These are phyloP conservation scores for Apteryx owenii DNA, from an alignment of 2,113 vertebrate genomes.

Conservation along the genomic window DNA sequence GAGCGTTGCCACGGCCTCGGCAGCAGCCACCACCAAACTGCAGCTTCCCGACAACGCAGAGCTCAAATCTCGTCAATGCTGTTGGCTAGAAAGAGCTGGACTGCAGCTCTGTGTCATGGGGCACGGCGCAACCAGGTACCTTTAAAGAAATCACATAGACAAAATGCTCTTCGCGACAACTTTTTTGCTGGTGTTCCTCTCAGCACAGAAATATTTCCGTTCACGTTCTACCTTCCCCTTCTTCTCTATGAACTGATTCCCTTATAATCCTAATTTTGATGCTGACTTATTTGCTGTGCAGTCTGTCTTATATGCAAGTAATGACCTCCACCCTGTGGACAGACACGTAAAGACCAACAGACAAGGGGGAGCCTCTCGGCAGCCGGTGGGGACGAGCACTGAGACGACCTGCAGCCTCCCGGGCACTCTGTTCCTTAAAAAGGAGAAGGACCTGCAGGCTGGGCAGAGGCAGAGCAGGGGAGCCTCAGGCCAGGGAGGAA, in stretches of 20 bases:
- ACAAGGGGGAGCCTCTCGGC: background rate
- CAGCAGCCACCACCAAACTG: background rate
- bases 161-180: fast-evolving
- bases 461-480: background rate
- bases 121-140: background rate
- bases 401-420: fast-evolving
- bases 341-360: background rate
- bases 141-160: background rate
- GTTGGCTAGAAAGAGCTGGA: background rate
- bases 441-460: background rate
- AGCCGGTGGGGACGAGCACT: background rate
- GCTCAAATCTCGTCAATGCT: background rate
- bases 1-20: background rate
- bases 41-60: background rate
- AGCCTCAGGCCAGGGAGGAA: background rate
- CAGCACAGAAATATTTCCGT: background rate
- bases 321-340: slow-evolving; percentile 47
- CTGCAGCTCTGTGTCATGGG: background rate
- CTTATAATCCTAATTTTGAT: background rate
- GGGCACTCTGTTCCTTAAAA: background rate
- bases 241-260: background rate
- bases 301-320: background rate
- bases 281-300: background rate
- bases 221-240: background rate
- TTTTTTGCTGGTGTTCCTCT: background rate